Evolutionary conservation across 2,888 invertebrate species (phyloP).

Genomic region (Timema cristinae): DNA sequence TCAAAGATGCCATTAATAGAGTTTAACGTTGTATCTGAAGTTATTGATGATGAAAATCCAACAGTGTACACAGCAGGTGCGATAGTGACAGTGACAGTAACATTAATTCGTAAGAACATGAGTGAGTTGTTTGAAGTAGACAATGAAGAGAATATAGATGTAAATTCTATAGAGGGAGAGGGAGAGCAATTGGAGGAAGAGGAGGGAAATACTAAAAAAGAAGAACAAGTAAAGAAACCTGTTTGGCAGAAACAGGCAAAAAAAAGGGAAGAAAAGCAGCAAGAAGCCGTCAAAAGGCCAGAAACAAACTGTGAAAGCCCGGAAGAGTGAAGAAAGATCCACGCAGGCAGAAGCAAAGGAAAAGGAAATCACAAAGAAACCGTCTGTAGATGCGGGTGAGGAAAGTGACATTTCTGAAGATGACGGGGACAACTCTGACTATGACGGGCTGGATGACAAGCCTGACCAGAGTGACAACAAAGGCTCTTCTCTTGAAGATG

Average conservation of each 20-base stretch:
- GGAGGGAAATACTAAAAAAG: conserved; percentile 16
- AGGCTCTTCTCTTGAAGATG: conserved; percentile 57
- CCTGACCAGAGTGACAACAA: conserved; percentile 39
- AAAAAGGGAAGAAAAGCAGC: conserved; percentile 60
- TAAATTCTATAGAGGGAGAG: conserved; percentile 43
- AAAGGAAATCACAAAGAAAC: conserved; percentile 16
- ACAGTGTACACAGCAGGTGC: conserved; percentile 96
- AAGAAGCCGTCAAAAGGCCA: conserved; percentile 45
- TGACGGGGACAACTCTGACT: conserved; percentile 52
- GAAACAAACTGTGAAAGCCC: conserved; percentile 33
- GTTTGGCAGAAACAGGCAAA: conserved; percentile 75
- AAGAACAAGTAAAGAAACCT: conserved; percentile 56
- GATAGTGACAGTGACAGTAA: conserved; percentile 95
- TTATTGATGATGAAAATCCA: conserved; percentile 96
- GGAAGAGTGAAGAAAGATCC: conserved; percentile 31
- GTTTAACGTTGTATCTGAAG: conserved; percentile 90
- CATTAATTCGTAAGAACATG: conserved; percentile 77
- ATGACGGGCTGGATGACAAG: conserved; percentile 46
- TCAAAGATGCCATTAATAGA: conserved; percentile 90
- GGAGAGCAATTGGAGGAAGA: conserved; percentile 49
- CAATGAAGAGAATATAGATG: conserved; percentile 41
- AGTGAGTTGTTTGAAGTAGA: conserved; percentile 77
- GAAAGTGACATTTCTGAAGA: conserved; percentile 53
- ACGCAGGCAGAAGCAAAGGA: conserved; percentile 27
- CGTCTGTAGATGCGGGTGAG: conserved; percentile 36